Evolutionary conservation across 1,140 invertebrate genomes (phyloP), one percentile per base, ranked within the genome.

Genomic region (Littorina saxatilis): DNA sequence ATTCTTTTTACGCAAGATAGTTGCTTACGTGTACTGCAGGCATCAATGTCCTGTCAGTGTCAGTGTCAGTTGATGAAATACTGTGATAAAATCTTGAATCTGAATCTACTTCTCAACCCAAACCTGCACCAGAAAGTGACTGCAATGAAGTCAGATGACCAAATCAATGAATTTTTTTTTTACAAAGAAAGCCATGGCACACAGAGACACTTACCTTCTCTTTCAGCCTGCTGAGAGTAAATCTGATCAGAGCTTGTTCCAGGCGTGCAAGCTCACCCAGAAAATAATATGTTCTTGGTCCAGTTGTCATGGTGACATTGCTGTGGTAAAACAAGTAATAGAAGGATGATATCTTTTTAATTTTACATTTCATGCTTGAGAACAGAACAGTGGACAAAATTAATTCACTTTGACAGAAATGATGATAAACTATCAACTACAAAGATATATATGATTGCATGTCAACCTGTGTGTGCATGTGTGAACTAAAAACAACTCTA

Each of bases 221-320:
- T 0, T 94, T 82, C 55, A 99, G 92, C 83, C 93, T 92, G 58
- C 93, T 88, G 0, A 98, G 66, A 43, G 96, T 95, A 92, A 95
- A 98, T 80, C 94, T 94, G 82, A 98, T 94, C 55, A 99, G 93
- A 4, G 97, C 96, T 86, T 96, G 95, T 91, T 98, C 96, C 73
- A 99, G 87, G 88, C 95, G 94, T 23, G 96, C 97, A 81, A 98
- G 91, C 82, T 96, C 95, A 43, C 95, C 96, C 81, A 96, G 90
- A 27, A 94, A 91, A 81, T 91, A 92, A 90, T 98, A 98, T 89
- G 96, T 96, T 88, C 95, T 95, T 84, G 95, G 94, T 11, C 97
- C 97, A 84, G 95, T 95, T 52, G 96, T 94, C 84, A 96, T 94
- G 1, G 95, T 95, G 37, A 98, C 91, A 88, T 95, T 94, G 66